Evolutionary conservation across 2,113 vertebrate species (phyloP).

Genomic region (Falco punctatus): DNA sequence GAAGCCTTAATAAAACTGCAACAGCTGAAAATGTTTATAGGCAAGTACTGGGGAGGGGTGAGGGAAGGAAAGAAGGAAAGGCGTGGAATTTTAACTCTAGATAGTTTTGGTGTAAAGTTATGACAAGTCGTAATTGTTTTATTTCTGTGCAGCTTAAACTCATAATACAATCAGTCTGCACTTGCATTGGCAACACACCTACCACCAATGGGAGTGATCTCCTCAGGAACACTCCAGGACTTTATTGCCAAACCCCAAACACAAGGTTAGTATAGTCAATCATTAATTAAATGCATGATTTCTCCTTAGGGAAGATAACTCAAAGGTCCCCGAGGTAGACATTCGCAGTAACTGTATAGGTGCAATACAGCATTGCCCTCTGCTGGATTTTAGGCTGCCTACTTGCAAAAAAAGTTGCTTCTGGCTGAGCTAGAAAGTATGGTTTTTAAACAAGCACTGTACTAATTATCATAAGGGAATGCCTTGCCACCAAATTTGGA

Average conservation of each 20-base stretch:
- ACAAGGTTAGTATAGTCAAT: neutral
- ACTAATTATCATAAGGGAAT: neutral
- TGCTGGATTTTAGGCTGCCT: conserved; percentile 51
- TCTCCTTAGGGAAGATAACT: conserved; percentile 20
- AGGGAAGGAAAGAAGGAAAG: neutral
- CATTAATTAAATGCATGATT: conserved; percentile 15
- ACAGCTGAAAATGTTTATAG: neutral
- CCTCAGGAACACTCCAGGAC: neutral
- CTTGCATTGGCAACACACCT: neutral
- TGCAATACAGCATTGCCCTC: conserved; percentile 70
- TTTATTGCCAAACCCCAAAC: neutral
- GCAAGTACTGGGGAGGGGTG: neutral
- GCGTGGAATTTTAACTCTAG: neutral
- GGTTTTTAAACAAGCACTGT: conserved; percentile 1
- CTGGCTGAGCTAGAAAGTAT: neutral
- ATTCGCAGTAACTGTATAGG: neutral
- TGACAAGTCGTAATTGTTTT: neutral
- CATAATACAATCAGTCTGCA: neutral
- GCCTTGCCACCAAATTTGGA: neutral
- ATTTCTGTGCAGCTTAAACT: neutral
- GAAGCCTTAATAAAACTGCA: neutral
- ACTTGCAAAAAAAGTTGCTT: neutral
- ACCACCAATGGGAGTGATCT: neutral
- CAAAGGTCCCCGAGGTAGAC: neutral
- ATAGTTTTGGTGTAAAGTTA: neutral